Evolutionary conservation across 2,888 invertebrate species (phyloP), one percentile per base, ranked within the genome.

Genomic region (Synanthedon andrenaeformis): DNA sequence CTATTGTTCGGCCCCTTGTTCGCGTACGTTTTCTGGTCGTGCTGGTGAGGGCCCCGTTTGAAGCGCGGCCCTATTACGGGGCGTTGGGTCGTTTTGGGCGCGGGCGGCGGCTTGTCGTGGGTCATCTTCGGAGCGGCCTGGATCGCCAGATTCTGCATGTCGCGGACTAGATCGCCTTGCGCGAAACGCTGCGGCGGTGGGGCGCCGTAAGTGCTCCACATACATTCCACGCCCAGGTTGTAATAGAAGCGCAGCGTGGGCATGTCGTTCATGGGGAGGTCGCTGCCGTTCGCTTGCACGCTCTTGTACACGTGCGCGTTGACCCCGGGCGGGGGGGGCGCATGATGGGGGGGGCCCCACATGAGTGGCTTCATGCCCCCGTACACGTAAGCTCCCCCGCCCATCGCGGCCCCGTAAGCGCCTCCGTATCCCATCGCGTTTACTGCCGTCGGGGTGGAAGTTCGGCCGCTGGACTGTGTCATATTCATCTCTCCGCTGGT

Each of bases 171-270:
- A 10, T 35, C 35, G 35, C 35, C 10, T 10, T 35, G 35, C 2
- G 35, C 8, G 10, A 35, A 35, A 10, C 35, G 61, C 51, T 57
- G 66, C 51, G 72, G 69, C 35, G 70, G 76, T 57, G 77, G 77
- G n/a, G 74, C 72, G 1, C 81, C 82, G 73, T 80, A 83, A 17
- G 75, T 70, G 11, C 80, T 74, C 84, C 81, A 84, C 80, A 81
- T 76, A 64, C 81, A 89, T 57, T 92, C 91, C 60, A 91, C 79
- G 62, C 92, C 92, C 65, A 92, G 76, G 73, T 92, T 92, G 79
- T 89, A 92, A 76, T 90, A 92, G 69, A 89, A 92, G 56, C 91
- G 89, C 57, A 92, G 74, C 5, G 92, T 91, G 11, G 88, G 75
- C 51, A 90, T 79, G 67, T 92, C 92, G 59, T 89, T 82, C 70